Evolutionary conservation across 2,113 vertebrate species (phyloP).

Genomic region (Lophius piscatorius): DNA sequence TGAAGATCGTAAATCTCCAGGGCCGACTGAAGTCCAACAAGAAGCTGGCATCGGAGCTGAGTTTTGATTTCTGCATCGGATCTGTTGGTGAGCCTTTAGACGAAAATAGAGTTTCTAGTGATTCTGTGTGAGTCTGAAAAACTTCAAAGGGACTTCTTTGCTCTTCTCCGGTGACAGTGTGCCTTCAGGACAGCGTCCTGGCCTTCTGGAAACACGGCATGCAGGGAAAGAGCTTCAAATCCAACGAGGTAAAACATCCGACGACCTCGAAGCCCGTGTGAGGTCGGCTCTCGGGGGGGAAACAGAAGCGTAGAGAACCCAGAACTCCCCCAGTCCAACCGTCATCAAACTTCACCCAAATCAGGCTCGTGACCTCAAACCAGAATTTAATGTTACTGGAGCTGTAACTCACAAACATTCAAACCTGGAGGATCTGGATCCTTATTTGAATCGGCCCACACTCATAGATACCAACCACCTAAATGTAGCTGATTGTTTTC

Average conservation of each 20-base stretch:
- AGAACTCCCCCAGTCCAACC: too few relatives aligned
- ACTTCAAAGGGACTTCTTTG: background rate
- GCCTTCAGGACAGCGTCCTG: slow-evolving; percentile 97
- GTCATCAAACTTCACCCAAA: too few relatives aligned
- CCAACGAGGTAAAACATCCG: slow-evolving; percentile 89
- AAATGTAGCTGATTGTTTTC: too few relatives aligned
- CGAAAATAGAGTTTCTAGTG: background rate
- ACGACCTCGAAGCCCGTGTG: too few relatives aligned
- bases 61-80: slow-evolving; percentile 96
- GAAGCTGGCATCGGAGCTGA: slow-evolving; percentile 96
- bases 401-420: too few relatives aligned
- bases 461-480: too few relatives aligned
- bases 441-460: too few relatives aligned
- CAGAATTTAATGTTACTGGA: too few relatives aligned
- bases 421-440: too few relatives aligned
- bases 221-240: slow-evolving; percentile 99
- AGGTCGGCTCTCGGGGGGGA: too few relatives aligned
- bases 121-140: background rate
- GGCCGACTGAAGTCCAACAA: slow-evolving; percentile 96
- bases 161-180: slow-evolving; percentile 79
- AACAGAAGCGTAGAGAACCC: too few relatives aligned
- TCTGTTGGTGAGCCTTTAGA: slow-evolving; percentile 88
- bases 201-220: slow-evolving; percentile 99
- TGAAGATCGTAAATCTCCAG: slow-evolving; percentile 98
- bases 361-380: too few relatives aligned